Base-by-base conservation (phyloP, 2,888 invertebrate genomes). In the Tribolium freemani region DNA sequence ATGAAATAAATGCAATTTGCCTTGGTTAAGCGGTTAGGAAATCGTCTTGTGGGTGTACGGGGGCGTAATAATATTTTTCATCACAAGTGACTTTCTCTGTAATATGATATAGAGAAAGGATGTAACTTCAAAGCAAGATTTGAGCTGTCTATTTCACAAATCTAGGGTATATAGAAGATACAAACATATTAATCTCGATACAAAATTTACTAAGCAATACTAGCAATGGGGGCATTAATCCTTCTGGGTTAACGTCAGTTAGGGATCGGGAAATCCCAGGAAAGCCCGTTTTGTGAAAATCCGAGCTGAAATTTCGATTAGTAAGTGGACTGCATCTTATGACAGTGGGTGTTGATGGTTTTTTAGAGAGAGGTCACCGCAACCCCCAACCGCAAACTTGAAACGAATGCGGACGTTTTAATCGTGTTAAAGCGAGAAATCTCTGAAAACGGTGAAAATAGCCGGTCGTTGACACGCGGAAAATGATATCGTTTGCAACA, bases 101-200 rank as follows among this genome's bases (percentile, higher is more conserved):
- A 38, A 38, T 38, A 38, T 38, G 38, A 38, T 38, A 31, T 31
- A 38, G 38, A 38, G 38, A 38, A 38, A 38, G 38, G 38, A 38
- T 38, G 38, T 38, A 38, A 56, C 30, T 56, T 56, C 53, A 54
- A 38, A 56, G 38, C 9, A 56, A 56, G 56, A 56, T 56, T 56
- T 56, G 30, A 11, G 31, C 30, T 56, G 56, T 56, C 30, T 56
- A 38, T 38, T 56, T 56, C 56, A 56, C 30, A 56, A 56, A 38
- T 56, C 56, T 31, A 31, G 10, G 31, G 56, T 30, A 30, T 56
- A 56, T 13, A 30, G 8, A 10, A 58, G 45, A 45, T 46, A 11
- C 45, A 58, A 58, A 46, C 58, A 46, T 20, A 58, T 58, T 58
- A 58, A 58, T 20, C 44, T 21, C 58, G 38, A 38, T 38, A 38